Percentiles rank a stretch among this genome's conserved stretches.
Conservation (phyloP, 2,888 invertebrate genomes). For the Cylloceria caligata region DNA sequence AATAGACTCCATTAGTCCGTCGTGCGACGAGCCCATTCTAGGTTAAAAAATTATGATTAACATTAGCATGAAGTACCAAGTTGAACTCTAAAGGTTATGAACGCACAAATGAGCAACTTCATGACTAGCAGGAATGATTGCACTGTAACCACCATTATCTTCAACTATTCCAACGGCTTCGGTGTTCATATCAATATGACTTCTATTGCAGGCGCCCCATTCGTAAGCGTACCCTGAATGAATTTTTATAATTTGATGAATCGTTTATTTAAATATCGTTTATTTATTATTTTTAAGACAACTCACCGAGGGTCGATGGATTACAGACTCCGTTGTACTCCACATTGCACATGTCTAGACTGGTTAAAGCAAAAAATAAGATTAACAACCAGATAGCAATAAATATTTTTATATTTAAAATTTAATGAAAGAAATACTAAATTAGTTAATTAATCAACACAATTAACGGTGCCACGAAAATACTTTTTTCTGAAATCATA, state of each 20-base stretch:
- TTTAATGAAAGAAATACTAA: no score
- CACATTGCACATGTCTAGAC: conserved; percentile 75
- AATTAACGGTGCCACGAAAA: no score
- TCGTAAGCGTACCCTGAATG: conserved; percentile 76
- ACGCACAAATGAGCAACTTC: conserved; percentile 81
- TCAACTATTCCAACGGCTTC: conserved; percentile 80
- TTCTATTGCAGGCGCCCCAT: conserved; percentile 77
- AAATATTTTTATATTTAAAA: not conserved
- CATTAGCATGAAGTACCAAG: not conserved
- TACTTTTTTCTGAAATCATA: no score
- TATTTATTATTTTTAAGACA: not conserved
- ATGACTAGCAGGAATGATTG: conserved; percentile 78
- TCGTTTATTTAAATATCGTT: not conserved
- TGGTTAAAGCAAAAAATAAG: conserved; percentile 57
- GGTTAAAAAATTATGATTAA: not conserved
- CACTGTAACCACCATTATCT: conserved; percentile 80
- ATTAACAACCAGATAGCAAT: not conserved
- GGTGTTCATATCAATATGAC: conserved; percentile 66
- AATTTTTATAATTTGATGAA: not conserved
- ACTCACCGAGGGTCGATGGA: conserved; percentile 74
- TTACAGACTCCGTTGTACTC: conserved; percentile 68
- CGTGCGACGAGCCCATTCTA: conserved; percentile 79
- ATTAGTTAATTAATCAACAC: no score
- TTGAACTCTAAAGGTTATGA: not conserved
- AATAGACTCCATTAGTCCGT: conserved; percentile 66